Conservation (phyloP, 1,140 invertebrate species). For the Schlechtendalia chinensis region DNA sequence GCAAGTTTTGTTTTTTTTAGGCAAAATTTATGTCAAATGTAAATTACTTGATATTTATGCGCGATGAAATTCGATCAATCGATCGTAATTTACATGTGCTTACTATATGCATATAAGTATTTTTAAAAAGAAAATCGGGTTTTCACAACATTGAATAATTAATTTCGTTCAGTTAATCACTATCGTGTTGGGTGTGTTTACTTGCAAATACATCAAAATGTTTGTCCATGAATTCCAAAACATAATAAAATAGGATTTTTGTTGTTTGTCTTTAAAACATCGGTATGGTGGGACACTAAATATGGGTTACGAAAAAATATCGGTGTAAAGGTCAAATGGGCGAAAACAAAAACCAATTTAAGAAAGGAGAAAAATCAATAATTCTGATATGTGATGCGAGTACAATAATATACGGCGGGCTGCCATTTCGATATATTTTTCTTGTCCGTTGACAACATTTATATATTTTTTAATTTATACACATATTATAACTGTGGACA, state of each 20-base stretch:
- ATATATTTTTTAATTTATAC: neutral
- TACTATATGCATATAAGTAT: too few species aligned
- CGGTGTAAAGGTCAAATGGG: conserved; percentile 26
- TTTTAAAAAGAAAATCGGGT: too few species aligned
- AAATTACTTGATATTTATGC: too few species aligned
- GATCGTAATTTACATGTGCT: too few species aligned
- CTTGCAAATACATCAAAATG: neutral
- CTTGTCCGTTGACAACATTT: neutral
- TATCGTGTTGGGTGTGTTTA: neutral
- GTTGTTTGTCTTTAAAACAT: neutral
- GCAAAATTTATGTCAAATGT: too few species aligned
- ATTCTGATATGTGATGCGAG: neutral
- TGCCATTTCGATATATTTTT: conserved; percentile 11
- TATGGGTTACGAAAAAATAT: neutral
- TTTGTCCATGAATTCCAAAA: neutral
- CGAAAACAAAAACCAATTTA: conserved; percentile 24
- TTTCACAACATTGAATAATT: neutral
- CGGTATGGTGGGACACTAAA: neutral
- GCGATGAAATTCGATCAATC: too few species aligned
- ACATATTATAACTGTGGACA: too few species aligned
- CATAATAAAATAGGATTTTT: neutral
- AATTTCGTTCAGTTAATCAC: neutral
- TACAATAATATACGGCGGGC: neutral
- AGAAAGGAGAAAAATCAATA: conserved; percentile 32
- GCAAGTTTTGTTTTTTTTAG: too few species aligned